Base-by-base conservation (phyloP, 2,797 vertebrate species). In the Malurus leucopterus region DNA sequence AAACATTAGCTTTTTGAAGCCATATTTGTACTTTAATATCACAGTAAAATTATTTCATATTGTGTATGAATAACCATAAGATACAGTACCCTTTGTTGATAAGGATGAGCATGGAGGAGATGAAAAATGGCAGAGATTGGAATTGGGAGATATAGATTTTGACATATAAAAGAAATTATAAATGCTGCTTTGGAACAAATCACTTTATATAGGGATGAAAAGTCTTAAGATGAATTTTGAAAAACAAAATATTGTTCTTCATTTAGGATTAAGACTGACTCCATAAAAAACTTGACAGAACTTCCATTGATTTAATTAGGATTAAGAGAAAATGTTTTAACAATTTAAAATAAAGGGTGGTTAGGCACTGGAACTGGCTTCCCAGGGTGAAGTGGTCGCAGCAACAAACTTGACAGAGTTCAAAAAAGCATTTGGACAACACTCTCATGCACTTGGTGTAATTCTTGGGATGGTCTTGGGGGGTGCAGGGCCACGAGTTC, bases 161-260 rank as follows among this genome's bases (percentile, higher is more conserved):
- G 22, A 54, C 0, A 0, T 75, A 27, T 8, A 74, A 81, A 36
- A 44, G 40, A 64, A 92, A n/a, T 67, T 75, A 26, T 15, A 84
- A 71, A 38, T 81, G 14, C 29, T 88, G 8, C 38, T 86, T 84
- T 78, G 49, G 61, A 72, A n/a, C 9, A 88, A 88, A 65, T 69
- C 7, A 6, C n/a, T 36, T 78, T 20, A 55, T 30, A n/a, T 36
- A 75, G 16, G 23, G 75, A 53, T 71, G 18, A 63, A 34, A 78
- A 51, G 21, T 86, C 34, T 26, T n/a, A 62, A 49, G 5, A 46
- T 67, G 20, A 41, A 72, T 79, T 67, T 43, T 76, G 51, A 76
- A 76, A 93, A 75, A 30, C 22, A 58, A 78, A 36, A 7, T 34
- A 6, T 1, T 77, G 8, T 32, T 79, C 17, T 46, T 77, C 8